Conservation (phyloP, 2,113 vertebrate genomes). For the Albula glossodonta region DNA sequence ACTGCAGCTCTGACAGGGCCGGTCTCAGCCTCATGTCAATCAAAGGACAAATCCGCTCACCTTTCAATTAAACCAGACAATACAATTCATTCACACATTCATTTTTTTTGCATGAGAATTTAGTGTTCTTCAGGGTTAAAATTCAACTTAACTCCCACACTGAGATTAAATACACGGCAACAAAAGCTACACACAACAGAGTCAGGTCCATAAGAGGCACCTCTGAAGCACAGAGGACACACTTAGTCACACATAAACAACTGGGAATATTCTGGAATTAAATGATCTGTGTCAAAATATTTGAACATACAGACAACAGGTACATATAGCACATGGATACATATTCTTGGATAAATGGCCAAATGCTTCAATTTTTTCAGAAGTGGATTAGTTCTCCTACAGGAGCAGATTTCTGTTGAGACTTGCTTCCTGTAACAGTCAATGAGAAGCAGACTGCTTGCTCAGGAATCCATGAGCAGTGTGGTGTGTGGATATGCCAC, state of each 20-base stretch:
- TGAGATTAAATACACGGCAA: too few relatives aligned
- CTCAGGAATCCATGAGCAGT: neutral
- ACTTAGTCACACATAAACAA: constrained; percentile 14
- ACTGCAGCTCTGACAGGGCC: neutral
- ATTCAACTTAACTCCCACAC: too few relatives aligned
- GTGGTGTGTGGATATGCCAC: neutral
- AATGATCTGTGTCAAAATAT: neutral
- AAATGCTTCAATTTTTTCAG: neutral
- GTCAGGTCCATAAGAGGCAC: constrained; percentile 10
- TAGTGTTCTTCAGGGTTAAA: too few relatives aligned
- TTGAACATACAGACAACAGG: constrained; percentile 3
- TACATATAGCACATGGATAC: neutral
- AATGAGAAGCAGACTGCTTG: neutral
- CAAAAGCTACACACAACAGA: constrained; percentile 8
- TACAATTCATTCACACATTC: constrained; percentile 9
- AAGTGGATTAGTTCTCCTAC: neutral
- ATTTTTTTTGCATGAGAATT: neutral
- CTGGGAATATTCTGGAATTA: neutral
- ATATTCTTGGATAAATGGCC: neutral
- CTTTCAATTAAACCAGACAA: neutral
- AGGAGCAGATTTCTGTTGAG: neutral
- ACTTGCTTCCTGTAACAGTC: neutral
- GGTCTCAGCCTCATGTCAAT: neutral
- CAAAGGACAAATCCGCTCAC: neutral
- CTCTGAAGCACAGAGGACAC: constrained; percentile 14